Conservation (phyloP, 2,113 vertebrate species). For the Picathartes gymnocephalus region DNA sequence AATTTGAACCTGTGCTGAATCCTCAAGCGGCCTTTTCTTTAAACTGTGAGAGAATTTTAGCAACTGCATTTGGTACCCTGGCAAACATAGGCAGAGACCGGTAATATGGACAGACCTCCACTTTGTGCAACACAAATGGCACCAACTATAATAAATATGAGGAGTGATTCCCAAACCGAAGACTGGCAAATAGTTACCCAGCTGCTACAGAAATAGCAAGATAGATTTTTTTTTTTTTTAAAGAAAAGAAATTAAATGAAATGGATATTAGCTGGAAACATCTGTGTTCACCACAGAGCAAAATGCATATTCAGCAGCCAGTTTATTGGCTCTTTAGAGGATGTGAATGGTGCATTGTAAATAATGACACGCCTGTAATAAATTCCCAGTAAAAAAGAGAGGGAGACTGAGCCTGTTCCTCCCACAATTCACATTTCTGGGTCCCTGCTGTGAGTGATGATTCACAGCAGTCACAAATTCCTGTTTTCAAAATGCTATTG, state of each 20-base stretch:
- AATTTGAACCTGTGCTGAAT: slow-evolving; percentile 38
- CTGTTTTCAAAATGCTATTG: slow-evolving; percentile 80
- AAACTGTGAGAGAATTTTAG: slow-evolving; percentile 41
- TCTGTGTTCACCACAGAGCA: slow-evolving; percentile 81
- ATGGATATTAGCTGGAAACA: slow-evolving; percentile 83
- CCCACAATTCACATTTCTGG: slow-evolving; percentile 76
- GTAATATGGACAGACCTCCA: slow-evolving; percentile 65
- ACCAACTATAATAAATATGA: slow-evolving; percentile 68
- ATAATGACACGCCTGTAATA: slow-evolving; percentile 81
- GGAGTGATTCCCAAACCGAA: slow-evolving; percentile 72
- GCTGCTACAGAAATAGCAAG: slow-evolving; percentile 78
- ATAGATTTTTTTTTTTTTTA: slow-evolving; percentile 66
- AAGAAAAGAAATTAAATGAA: slow-evolving; percentile 83
- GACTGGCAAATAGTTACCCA: slow-evolving; percentile 75
- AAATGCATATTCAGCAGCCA: slow-evolving; percentile 84
- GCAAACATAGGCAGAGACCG: slow-evolving; percentile 31
- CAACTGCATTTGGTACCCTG: slow-evolving; percentile 56
- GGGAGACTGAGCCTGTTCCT: slow-evolving; percentile 63
- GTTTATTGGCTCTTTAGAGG: slow-evolving; percentile 82
- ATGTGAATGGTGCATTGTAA: slow-evolving; percentile 80
- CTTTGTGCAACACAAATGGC: slow-evolving; percentile 55
- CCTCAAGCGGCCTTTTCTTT: background rate
- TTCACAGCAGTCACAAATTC: slow-evolving; percentile 78
- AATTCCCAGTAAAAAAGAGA: slow-evolving; percentile 79
- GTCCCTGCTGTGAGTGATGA: slow-evolving; percentile 79